phyloP scores from a whole-genome alignment of 2,797 vertebrate species.

The Mormyrus hasselquistii region DNA sequence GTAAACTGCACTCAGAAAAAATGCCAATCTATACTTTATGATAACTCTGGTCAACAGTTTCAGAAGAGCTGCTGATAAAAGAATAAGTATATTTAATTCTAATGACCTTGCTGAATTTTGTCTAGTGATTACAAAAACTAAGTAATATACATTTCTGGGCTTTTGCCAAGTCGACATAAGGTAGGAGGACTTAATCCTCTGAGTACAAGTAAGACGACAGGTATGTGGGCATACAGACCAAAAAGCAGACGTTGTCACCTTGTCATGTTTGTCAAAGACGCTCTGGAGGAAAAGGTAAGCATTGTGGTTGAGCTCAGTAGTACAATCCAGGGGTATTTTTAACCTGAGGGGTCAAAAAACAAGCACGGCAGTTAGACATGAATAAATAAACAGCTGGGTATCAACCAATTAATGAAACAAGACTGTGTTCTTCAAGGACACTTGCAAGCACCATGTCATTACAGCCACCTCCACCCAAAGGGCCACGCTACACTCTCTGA shows the following conservation, averaged over 20 bases:
- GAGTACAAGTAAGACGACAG: not conserved
- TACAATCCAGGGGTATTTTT: constrained; percentile 85
- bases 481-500: not conserved
- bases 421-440: not conserved
- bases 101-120: not conserved
- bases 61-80: not conserved
- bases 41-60: not conserved
- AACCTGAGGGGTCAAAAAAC: constrained; percentile 57
- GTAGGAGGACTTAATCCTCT: not conserved
- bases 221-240: not conserved
- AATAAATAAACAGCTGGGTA: not conserved
- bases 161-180: not conserved
- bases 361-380: constrained; percentile 7
- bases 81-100: not conserved
- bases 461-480: not conserved
- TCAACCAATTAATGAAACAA: constrained; percentile 4
- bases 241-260: constrained; percentile 59
- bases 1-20: not conserved
- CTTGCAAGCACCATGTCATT: not conserved
- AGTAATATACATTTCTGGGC: not conserved
- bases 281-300: constrained; percentile 94
- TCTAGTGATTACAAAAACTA: not conserved
- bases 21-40: not conserved
- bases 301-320: constrained; percentile 93
- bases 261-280: constrained; percentile 93